phyloP scores from a whole-genome alignment of 2,113 vertebrate genomes.

The Hypanus sabinus region DNA sequence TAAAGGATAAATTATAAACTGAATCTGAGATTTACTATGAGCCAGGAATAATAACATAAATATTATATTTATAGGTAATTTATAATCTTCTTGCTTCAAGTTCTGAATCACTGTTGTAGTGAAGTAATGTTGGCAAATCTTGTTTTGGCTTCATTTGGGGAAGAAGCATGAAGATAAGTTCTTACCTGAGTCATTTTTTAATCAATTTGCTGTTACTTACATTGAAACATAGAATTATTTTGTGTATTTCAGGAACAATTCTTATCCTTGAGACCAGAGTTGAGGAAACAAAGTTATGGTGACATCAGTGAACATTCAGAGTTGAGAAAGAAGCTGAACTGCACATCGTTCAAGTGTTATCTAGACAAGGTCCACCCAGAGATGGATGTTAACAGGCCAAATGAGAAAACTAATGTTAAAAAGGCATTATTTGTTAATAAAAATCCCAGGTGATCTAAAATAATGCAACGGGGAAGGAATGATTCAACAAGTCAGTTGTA shows the following conservation, averaged over 20 bases:
- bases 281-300: constrained; percentile 34
- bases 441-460: constrained; percentile 71
- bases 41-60: neutral
- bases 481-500: constrained; percentile 38
- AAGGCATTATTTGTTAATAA: constrained; percentile 76
- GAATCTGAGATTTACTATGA: neutral
- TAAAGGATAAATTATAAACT: neutral
- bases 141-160: neutral
- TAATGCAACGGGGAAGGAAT: constrained; percentile 80
- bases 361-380: constrained; percentile 39
- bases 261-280: constrained; percentile 28
- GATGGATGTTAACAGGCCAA: constrained; percentile 6
- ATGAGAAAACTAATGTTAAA: constrained; percentile 59
- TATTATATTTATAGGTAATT: neutral
- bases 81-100: neutral
- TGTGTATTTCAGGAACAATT: constrained; percentile 34
- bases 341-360: constrained; percentile 37
- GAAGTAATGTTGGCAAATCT: neutral
- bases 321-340: constrained; percentile 34
- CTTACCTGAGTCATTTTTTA: neutral
- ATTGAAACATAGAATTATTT: neutral
- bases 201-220: neutral
- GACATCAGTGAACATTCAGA: constrained; percentile 30
- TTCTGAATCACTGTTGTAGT: neutral
- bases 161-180: neutral